These are phyloP conservation scores for Mionectes olivaceus DNA, from an alignment of 2,797 vertebrate genomes.

Conservation along the genomic window DNA sequence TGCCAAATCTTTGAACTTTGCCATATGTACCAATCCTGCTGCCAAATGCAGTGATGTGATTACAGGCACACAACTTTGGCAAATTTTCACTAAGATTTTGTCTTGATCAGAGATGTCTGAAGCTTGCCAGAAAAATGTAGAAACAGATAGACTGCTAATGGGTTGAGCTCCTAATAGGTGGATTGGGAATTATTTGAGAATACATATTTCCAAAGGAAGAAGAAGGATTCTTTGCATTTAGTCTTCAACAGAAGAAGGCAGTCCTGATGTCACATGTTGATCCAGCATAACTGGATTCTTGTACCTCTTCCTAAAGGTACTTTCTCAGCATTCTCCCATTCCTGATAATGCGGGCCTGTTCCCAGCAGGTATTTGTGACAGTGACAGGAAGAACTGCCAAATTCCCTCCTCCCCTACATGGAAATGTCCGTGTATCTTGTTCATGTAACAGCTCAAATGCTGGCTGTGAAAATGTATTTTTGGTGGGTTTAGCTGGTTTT, in stretches of 20 bases:
- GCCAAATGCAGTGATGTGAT: slow-evolving; percentile 60
- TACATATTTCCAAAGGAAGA: slow-evolving; percentile 24
- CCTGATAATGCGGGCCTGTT: background rate
- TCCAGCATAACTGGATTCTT: background rate
- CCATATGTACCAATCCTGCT: slow-evolving; percentile 24
- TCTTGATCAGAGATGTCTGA: slow-evolving; percentile 60
- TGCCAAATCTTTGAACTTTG: slow-evolving; percentile 65
- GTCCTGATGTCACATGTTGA: background rate
- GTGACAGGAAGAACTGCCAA: background rate
- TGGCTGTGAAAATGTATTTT: background rate
- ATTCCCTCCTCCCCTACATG: background rate
- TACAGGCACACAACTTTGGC: slow-evolving; percentile 58
- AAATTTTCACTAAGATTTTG: slow-evolving; percentile 62
- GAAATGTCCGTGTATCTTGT: background rate
- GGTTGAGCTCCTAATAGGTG: slow-evolving; percentile 48
- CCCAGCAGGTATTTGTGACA: background rate
- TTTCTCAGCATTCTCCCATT: background rate
- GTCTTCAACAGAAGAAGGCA: slow-evolving; percentile 1
- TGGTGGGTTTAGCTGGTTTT: background rate
- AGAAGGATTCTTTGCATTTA: slow-evolving; percentile 25
- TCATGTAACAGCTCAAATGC: background rate
- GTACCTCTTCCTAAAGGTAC: background rate
- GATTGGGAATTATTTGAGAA: slow-evolving; percentile 54
- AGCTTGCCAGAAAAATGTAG: slow-evolving; percentile 50
- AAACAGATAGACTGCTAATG: slow-evolving; percentile 48